Conservation (phyloP, 2,888 invertebrate genomes). For the Heliconius charithonia region DNA sequence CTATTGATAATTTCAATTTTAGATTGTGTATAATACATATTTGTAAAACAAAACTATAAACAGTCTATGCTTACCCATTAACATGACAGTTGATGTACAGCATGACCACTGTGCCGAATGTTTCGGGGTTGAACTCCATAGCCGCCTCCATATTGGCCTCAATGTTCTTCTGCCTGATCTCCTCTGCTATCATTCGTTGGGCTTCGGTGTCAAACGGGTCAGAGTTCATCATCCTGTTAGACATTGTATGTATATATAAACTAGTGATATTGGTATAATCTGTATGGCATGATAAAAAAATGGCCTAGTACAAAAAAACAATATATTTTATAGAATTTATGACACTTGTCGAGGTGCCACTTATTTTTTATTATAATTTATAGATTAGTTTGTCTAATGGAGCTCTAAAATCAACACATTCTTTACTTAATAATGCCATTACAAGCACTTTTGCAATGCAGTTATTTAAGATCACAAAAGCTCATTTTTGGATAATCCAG, state of each 20-base stretch:
- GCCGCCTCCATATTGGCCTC: constrained; percentile 99
- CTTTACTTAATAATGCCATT: no score
- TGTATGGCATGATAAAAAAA: neutral
- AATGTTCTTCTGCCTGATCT: constrained; percentile 97
- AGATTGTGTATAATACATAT: no score
- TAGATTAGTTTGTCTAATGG: no score
- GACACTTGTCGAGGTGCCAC: no score
- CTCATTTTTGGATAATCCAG: no score
- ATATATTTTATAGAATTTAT: neutral
- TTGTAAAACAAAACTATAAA: neutral
- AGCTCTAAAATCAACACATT: no score
- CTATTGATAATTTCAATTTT: no score
- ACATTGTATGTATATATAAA: neutral
- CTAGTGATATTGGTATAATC: neutral
- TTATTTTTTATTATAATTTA: no score
- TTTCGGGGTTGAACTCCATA: constrained; percentile 99
- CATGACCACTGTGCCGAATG: constrained; percentile 99
- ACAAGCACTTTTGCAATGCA: no score
- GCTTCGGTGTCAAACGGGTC: constrained; percentile 98
- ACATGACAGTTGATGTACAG: constrained; percentile 98
- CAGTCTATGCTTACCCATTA: constrained; percentile 86
- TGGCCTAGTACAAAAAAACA: neutral
- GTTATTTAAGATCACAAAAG: no score
- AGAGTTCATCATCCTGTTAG: constrained; percentile 91
- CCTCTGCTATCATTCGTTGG: constrained; percentile 96